These are phyloP conservation scores for Andrena bucephala DNA, from an alignment of 2,888 invertebrate genomes.

Conservation along the genomic window DNA sequence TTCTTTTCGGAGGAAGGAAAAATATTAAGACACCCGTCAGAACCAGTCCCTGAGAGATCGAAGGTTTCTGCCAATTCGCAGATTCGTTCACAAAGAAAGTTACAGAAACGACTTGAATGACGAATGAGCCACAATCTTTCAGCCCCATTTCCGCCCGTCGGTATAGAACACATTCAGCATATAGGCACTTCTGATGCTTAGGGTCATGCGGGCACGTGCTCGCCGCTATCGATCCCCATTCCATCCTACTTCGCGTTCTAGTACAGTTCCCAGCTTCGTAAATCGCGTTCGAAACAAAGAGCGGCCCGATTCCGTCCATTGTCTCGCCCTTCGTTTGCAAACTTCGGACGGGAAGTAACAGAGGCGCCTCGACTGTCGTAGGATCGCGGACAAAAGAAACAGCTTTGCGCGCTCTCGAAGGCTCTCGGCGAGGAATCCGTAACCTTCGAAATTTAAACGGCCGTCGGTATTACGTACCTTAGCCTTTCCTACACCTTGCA, in stretches of 20 bases:
- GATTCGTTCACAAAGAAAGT: neutral
- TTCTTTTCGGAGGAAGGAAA: no score
- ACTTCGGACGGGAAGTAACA: conserved; percentile 6
- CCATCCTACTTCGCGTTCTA: conserved; percentile 43
- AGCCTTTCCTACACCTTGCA: neutral
- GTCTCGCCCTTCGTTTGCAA: conserved; percentile 18
- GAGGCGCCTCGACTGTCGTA: neutral
- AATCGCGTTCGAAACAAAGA: conserved; percentile 30
- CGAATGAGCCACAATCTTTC: conserved; percentile 12
- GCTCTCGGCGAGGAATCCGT: conserved; percentile 1
- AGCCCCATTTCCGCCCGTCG: neutral
- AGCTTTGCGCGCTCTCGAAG: neutral
- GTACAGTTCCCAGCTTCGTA: conserved; percentile 25
- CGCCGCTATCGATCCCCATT: conserved; percentile 53
- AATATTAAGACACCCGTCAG: no score
- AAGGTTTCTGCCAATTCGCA: neutral
- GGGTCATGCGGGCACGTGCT: conserved; percentile 54
- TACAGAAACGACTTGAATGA: conserved; percentile 6
- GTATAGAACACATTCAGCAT: conserved; percentile 18
- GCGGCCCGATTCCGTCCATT: conserved; percentile 8
- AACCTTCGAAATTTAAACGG: neutral
- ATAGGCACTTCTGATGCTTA: conserved; percentile 33
- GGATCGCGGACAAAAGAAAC: neutral
- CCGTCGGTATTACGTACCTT: neutral
- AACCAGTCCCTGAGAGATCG: no score